Conservation (phyloP, 2,113 vertebrate species). For the Anarhynchus alexandrinus region DNA sequence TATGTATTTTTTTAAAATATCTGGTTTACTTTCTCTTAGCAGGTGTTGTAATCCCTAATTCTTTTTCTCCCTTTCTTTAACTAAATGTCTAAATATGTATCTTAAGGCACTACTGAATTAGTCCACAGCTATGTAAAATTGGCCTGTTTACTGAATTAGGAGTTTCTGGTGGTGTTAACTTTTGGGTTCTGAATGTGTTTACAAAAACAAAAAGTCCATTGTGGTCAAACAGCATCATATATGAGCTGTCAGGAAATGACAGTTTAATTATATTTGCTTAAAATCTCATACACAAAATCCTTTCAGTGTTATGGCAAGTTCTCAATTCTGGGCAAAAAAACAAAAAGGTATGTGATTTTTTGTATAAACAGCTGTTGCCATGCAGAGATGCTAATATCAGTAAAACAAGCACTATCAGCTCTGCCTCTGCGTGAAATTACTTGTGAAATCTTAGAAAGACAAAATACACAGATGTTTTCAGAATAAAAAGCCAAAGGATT, state of each 20-base stretch:
- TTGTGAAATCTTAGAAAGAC: constrained; percentile 22
- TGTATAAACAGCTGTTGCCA: not conserved
- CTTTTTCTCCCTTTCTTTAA: not conserved
- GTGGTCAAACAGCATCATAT: not conserved
- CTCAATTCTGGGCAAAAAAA: not conserved
- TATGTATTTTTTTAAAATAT: not conserved
- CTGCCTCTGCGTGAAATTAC: not conserved
- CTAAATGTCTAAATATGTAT: not conserved
- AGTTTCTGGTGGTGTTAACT: not conserved
- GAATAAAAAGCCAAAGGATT: not conserved
- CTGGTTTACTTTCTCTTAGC: not conserved
- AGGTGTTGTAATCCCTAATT: not conserved
- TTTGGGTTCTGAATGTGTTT: not conserved
- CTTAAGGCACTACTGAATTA: not conserved
- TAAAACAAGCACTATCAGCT: not conserved
- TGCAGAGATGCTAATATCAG: not conserved
- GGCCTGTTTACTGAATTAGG: not conserved
- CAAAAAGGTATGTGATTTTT: not conserved
- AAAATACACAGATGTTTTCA: constrained; percentile 10
- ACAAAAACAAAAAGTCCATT: not conserved
- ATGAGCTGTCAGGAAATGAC: not conserved
- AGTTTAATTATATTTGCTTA: constrained; percentile 8
- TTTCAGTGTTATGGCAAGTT: not conserved
- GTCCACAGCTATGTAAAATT: rapidly evolving
- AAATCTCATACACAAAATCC: not conserved